Conservation (phyloP, 1,140 invertebrate species). For the Zophobas atratus region DNA sequence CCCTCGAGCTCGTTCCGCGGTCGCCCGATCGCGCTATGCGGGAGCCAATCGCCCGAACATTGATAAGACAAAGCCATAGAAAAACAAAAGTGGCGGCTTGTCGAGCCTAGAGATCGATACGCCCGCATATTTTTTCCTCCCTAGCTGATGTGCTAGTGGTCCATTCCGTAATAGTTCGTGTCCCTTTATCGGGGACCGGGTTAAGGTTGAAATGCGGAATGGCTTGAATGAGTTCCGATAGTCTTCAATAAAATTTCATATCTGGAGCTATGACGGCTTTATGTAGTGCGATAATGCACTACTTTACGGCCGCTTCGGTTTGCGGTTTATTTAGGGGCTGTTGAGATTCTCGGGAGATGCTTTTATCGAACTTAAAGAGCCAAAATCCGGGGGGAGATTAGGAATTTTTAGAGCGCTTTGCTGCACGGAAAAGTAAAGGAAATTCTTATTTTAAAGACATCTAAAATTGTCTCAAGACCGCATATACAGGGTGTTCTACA, state of each 20-base stretch:
- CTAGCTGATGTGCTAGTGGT: not conserved
- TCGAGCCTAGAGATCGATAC: too few species aligned
- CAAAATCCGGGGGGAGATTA: too few species aligned
- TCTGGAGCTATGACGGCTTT: not conserved
- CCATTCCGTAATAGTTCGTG: not conserved
- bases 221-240: not conserved
- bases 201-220: not conserved
- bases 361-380: too few species aligned
- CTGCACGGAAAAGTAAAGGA: too few species aligned
- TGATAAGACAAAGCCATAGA: not conserved
- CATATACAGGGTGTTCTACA: too few species aligned
- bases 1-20: not conserved
- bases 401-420: too few species aligned
- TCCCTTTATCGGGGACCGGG: not conserved
- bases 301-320: not conserved
- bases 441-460: too few species aligned
- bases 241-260: slow-evolving; percentile 9
- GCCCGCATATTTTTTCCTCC: too few species aligned
- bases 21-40: not conserved
- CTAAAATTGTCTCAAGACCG: too few species aligned
- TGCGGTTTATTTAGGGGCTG: too few species aligned
- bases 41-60: not conserved
- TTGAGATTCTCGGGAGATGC: too few species aligned
- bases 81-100: too few species aligned
- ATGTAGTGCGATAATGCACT: not conserved